Conservation (phyloP, 2,113 vertebrate species). For the Entosphenus tridentatus region DNA sequence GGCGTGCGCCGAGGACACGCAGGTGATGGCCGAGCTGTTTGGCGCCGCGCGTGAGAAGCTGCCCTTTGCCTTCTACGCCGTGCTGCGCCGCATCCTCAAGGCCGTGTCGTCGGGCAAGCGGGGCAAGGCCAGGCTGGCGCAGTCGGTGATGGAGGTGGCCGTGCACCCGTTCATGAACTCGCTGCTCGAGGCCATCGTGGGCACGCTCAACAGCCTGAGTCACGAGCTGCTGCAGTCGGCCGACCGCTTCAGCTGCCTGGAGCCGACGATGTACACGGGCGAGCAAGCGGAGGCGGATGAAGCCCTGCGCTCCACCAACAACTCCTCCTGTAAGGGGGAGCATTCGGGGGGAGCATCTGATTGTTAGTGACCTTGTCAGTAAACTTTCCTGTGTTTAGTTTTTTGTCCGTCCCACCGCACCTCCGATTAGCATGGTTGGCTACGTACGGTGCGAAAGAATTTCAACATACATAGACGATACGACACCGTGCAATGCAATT, state of each 20-base stretch:
- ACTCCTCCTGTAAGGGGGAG: too few species aligned
- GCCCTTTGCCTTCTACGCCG: conserved; percentile 2
- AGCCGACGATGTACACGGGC: background rate
- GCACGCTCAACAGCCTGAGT: background rate
- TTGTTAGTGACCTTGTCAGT: too few species aligned
- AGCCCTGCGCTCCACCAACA: too few species aligned
- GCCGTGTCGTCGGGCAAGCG: background rate
- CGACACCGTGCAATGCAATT: too few species aligned
- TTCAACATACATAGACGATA: too few species aligned
- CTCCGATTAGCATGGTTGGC: too few species aligned
- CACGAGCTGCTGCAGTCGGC: background rate
- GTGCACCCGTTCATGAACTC: background rate
- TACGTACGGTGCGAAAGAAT: too few species aligned
- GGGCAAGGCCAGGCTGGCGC: background rate
- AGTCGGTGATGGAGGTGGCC: background rate
- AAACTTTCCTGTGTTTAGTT: too few species aligned
- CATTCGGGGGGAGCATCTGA: too few species aligned
- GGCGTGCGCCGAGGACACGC: background rate
- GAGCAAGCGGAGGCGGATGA: too few species aligned
- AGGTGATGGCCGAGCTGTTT: background rate
- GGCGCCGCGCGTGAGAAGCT: conserved; percentile 1
- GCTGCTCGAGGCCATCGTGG: conserved; percentile 5
- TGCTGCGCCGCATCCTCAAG: background rate
- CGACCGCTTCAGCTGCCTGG: conserved; percentile 5
- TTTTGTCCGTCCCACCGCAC: too few species aligned